Conservation (phyloP, 2,797 vertebrate species). For the Cygnus olor region DNA sequence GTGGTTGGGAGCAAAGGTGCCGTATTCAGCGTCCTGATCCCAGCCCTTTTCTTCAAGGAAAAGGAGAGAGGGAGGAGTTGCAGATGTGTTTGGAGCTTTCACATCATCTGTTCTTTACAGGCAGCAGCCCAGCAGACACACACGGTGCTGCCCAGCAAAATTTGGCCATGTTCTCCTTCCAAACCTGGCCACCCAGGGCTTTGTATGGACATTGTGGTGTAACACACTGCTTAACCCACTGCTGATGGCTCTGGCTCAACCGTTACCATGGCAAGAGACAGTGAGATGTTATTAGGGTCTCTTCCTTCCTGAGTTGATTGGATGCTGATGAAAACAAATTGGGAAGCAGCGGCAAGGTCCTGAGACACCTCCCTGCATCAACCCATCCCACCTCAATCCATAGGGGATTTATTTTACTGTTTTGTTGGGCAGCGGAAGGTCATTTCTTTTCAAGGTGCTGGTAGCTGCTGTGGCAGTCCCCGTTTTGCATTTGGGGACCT, state of each 20-base stretch:
- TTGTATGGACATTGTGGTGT: neutral
- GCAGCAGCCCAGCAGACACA: neutral
- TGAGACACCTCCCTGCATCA: neutral
- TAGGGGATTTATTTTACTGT: neutral
- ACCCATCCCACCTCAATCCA: neutral
- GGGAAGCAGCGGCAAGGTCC: neutral
- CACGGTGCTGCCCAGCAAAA: too few relatives aligned
- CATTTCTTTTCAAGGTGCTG: neutral
- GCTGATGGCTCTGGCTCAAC: neutral
- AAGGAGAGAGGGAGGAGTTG: neutral
- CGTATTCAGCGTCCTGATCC: neutral
- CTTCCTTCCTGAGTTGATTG: accelerated
- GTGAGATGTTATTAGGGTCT: neutral
- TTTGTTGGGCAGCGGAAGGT: neutral
- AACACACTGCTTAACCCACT: accelerated
- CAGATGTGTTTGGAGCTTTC: neutral
- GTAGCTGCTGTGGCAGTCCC: neutral
- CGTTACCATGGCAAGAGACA: neutral
- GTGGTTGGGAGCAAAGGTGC: neutral
- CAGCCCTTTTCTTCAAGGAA: neutral
- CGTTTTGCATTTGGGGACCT: neutral
- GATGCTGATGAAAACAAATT: neutral
- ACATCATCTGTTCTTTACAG: neutral
- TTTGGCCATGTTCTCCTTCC: neutral
- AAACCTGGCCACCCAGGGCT: neutral